These are phyloP conservation scores for Opisthograptis luteolata DNA, from an alignment of 2,888 invertebrate genomes.

Conservation along the genomic window DNA sequence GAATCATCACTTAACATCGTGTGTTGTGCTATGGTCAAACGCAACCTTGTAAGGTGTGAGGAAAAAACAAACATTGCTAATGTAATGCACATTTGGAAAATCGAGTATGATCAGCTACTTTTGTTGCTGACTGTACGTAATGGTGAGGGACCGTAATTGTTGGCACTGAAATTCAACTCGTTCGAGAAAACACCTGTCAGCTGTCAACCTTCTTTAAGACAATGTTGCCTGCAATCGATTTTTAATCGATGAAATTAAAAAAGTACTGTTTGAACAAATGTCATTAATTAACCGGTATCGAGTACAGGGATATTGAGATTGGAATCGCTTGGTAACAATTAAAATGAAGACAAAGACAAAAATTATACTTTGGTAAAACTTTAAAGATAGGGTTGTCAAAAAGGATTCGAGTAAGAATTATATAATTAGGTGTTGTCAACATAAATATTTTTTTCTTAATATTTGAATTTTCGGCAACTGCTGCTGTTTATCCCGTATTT, in stretches of 20 bases:
- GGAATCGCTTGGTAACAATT: constrained; percentile 8
- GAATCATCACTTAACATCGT: too few relatives aligned
- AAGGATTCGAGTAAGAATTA: not conserved
- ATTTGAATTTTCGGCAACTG: too few relatives aligned
- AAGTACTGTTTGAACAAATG: constrained; percentile 15
- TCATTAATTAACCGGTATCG: constrained; percentile 13
- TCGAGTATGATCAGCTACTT: too few relatives aligned
- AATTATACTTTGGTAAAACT: not conserved
- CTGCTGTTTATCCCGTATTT: too few relatives aligned
- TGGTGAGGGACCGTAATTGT: constrained; percentile 26
- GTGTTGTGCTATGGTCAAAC: too few relatives aligned
- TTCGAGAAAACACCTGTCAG: constrained; percentile 31
- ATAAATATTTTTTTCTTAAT: too few relatives aligned
- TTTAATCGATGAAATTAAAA: constrained; percentile 14
- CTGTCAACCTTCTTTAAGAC: not conserved
- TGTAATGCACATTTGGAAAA: too few relatives aligned
- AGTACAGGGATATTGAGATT: constrained; percentile 12
- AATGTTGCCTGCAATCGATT: constrained; percentile 13
- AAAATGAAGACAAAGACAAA: not conserved
- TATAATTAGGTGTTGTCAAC: too few relatives aligned
- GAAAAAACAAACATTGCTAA: too few relatives aligned
- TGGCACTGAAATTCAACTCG: constrained; percentile 19
- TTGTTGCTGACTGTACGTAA: too few relatives aligned
- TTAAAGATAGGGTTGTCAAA: not conserved
- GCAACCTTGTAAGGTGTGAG: too few relatives aligned